These are phyloP conservation scores for Melanotaenia duboulayi DNA, from an alignment of 2,113 vertebrate genomes.

Conservation along the genomic window DNA sequence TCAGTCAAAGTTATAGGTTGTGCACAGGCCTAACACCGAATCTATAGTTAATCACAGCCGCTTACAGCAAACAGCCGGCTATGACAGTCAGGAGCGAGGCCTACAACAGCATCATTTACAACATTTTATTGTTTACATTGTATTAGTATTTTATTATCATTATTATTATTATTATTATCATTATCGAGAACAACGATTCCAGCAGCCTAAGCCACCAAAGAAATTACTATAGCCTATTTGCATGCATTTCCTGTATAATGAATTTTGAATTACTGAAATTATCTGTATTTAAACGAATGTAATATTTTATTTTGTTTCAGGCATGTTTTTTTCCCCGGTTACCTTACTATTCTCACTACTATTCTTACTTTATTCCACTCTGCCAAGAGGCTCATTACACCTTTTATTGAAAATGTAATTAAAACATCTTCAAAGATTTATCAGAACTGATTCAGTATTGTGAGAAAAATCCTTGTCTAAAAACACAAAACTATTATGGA, in stretches of 20 bases:
- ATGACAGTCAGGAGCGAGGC: slow-evolving; percentile 35
- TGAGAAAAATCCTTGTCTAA: slow-evolving; percentile 21
- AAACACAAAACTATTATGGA: not conserved
- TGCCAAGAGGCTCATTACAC: slow-evolving; percentile 72
- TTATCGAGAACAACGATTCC: slow-evolving; percentile 61
- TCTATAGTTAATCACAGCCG: not conserved
- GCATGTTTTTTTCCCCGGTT: slow-evolving; percentile 77
- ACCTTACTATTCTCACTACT: slow-evolving; percentile 68
- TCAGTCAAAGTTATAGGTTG: slow-evolving; percentile 27
- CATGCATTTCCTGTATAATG: slow-evolving; percentile 81
- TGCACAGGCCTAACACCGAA: slow-evolving; percentile 40
- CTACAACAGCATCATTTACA: slow-evolving; percentile 40
- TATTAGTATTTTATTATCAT: slow-evolving; percentile 56
- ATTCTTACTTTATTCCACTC: slow-evolving; percentile 73
- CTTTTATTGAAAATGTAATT: slow-evolving; percentile 79
- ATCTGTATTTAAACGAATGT: slow-evolving; percentile 86
- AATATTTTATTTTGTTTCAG: slow-evolving; percentile 79
- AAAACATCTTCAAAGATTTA: slow-evolving; percentile 72
- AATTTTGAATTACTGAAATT: slow-evolving; percentile 73
- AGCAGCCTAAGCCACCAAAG: slow-evolving; percentile 82
- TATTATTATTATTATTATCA: slow-evolving; percentile 63
- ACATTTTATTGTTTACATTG: slow-evolving; percentile 61
- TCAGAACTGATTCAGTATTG: slow-evolving; percentile 53
- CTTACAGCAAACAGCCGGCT: slow-evolving; percentile 35
- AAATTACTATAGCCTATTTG: slow-evolving; percentile 77